These are phyloP conservation scores for Notodonta ziczac DNA, from an alignment of 2,888 invertebrate genomes.

Conservation along the genomic window DNA sequence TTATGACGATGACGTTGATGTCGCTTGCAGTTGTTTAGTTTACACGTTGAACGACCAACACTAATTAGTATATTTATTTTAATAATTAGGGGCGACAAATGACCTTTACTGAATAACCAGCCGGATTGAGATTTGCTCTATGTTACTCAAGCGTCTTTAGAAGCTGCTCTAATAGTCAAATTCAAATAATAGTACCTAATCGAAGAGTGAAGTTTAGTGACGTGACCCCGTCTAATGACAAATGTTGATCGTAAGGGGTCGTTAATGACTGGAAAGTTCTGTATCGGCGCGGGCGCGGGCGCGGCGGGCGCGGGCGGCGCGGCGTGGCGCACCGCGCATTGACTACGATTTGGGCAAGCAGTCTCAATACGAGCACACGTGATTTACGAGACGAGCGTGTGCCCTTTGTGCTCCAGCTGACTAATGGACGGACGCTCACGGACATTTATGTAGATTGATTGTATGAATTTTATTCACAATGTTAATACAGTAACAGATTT, in stretches of 20 bases:
- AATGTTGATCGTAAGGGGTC: constrained; percentile 72
- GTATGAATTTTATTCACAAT: constrained; percentile 85
- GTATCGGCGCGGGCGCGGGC: constrained; percentile 39
- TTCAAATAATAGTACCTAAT: constrained; percentile 9
- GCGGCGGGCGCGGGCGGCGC: constrained; percentile 17
- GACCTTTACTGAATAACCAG: background rate
- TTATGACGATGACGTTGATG: constrained; percentile 5
- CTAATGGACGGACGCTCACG: constrained; percentile 84
- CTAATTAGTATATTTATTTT: background rate
- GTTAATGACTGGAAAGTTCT: constrained; percentile 76
- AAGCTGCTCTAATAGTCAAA: constrained; percentile 1
- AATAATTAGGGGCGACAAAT: background rate
- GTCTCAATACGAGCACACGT: constrained; percentile 79
- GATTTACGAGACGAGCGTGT: constrained; percentile 84
- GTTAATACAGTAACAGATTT: constrained; percentile 85
- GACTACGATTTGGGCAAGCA: constrained; percentile 80
- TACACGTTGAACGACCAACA: background rate
- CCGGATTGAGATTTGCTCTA: background rate
- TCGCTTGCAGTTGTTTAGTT: background rate
- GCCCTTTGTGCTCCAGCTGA: constrained; percentile 83
- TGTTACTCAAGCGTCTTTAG: background rate
- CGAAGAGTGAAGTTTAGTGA: constrained; percentile 25
- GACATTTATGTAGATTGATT: constrained; percentile 85
- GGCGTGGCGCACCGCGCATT: constrained; percentile 55
- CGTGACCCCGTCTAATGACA: constrained; percentile 64